phyloP scores from a whole-genome alignment of 2,113 vertebrate species.

The Myotis yumanensis region DNA sequence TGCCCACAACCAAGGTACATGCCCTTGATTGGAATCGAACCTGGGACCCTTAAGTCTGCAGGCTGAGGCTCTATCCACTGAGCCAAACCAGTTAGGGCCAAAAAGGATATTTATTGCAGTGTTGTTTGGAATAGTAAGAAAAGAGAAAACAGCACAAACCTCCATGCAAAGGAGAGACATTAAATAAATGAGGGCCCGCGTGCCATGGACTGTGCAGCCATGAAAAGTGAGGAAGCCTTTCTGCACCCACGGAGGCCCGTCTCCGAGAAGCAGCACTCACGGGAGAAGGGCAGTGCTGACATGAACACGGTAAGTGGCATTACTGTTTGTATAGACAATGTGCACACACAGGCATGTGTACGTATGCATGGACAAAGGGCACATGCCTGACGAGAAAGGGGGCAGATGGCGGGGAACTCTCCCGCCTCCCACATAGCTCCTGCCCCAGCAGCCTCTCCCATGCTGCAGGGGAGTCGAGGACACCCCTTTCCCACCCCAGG shows the following conservation, averaged over 20 bases:
- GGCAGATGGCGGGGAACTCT: background rate
- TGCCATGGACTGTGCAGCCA: background rate
- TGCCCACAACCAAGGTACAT: too few relatives aligned
- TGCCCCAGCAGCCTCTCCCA: background rate
- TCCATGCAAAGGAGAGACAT: background rate
- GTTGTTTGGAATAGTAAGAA: background rate
- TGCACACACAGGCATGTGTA: background rate
- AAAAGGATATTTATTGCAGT: background rate
- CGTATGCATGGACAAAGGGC: background rate
- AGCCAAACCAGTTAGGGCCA: too few relatives aligned
- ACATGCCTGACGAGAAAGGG: background rate
- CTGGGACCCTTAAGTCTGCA: too few relatives aligned
- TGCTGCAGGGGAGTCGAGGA: background rate
- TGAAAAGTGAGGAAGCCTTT: background rate
- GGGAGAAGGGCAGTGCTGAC: background rate
- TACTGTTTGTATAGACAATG: background rate
- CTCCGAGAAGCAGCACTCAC: background rate
- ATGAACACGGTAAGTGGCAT: background rate
- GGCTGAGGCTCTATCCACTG: too few relatives aligned
- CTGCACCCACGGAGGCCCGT: background rate
- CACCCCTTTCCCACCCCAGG: background rate
- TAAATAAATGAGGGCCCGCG: background rate
- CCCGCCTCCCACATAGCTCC: background rate
- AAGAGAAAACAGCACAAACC: background rate
- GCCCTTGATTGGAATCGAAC: too few relatives aligned